phyloP scores from a whole-genome alignment of 2,888 invertebrate genomes.

The Trilocha varians region DNA sequence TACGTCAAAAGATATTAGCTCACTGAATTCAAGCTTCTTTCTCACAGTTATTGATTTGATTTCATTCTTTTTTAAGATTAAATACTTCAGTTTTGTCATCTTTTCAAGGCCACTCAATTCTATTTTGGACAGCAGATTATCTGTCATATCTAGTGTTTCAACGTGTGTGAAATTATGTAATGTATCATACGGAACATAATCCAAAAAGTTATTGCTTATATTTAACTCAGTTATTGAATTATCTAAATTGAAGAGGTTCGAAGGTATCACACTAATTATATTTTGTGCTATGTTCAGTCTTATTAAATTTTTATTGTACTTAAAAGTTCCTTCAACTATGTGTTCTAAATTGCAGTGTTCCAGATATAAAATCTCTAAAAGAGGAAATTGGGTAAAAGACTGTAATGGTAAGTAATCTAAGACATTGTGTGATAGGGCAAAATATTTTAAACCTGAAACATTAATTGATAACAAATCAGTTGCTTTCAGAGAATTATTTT shows the following conservation, averaged over 20 bases:
- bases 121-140: constrained; percentile 78
- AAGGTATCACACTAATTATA: constrained; percentile 76
- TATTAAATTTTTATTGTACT: constrained; percentile 81
- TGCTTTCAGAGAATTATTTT: constrained; percentile 80
- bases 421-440: constrained; percentile 85
- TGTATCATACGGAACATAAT: constrained; percentile 84
- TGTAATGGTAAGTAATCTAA: constrained; percentile 80
- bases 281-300: constrained; percentile 84
- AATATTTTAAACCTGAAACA: constrained; percentile 81
- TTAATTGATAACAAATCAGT: constrained; percentile 80
- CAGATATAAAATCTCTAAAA: constrained; percentile 81
- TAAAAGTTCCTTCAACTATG: constrained; percentile 80
- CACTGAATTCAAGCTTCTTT: constrained; percentile 47
- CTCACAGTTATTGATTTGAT: constrained; percentile 45
- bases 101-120: constrained; percentile 75
- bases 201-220: constrained; percentile 81
- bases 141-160: constrained; percentile 80
- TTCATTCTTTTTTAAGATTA: constrained; percentile 58
- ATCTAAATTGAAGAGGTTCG: constrained; percentile 77
- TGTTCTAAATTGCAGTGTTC: constrained; percentile 79
- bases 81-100: constrained; percentile 46
- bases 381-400: constrained; percentile 83
- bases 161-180: constrained; percentile 81
- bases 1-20: constrained; percentile 49
- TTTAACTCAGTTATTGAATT: constrained; percentile 83